Base-by-base conservation (phyloP, 1,140 invertebrate species). In the Caenorhabditis elegans region DNA sequence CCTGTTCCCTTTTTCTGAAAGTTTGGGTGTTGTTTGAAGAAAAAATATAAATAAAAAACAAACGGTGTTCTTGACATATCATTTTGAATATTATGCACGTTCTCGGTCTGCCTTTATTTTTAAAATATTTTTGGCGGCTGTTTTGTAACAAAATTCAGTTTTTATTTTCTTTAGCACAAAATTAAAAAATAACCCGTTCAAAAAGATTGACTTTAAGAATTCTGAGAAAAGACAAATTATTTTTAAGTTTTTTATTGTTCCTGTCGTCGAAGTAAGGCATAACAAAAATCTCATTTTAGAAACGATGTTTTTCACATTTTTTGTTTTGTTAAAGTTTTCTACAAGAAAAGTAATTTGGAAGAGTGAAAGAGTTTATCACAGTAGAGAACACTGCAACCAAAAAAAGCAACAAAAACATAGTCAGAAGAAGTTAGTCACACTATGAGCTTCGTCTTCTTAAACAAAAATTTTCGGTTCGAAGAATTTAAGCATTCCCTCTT, bases 361-460 rank as follows among this genome's bases (percentile, higher is more conserved):
- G n/a, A 70, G 34, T 70, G 34, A 70, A 39, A 70, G 22, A 70
- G 34, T 70, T 70, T 70, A 70, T 70, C 60, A 70, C 53, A 31
- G 53, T 17, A 13, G 13, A 34, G n/a, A 8, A 15, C 15, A 31
- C n/a, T n/a, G n/a, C n/a, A n/a, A n/a, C n/a, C n/a, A n/a, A n/a
- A n/a, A n/a, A n/a, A n/a, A n/a, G 53, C 53, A 60, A 60, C 53
- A 60, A 60, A 31, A 60, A 60, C 53, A 60, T 34, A 60, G 53
- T 60, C 34, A 28, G 26, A 34, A 60, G 28, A 60, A 60, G 53
- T 60, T 60, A 60, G 53, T 60, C 53, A 60, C 53, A 31, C 53
- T 60, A 2, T 13, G 26, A 60, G 34, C 53, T 60, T n/a, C n/a
- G n/a, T n/a, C n/a, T n/a, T n/a, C n/a, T n/a, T n/a, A n/a, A n/a